Evolutionary conservation across 2,113 vertebrate species (phyloP).

Genomic region (Laterallus jamaicensis): DNA sequence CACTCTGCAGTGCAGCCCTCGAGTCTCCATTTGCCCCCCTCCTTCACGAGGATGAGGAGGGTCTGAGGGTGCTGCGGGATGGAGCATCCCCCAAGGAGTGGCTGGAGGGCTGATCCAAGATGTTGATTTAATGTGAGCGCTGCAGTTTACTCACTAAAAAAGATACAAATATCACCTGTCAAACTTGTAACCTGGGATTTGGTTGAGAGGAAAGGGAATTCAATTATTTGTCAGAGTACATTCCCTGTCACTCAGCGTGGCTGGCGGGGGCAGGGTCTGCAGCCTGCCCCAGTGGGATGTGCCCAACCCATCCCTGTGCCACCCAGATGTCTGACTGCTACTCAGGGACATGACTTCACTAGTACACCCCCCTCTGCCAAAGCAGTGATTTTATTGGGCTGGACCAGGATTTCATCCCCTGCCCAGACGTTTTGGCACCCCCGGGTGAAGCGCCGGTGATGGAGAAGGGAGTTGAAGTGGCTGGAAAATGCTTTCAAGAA

Average conservation of each 20-base stretch:
- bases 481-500: background rate
- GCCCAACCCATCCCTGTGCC: background rate
- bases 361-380: background rate
- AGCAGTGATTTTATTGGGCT: background rate
- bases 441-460: rapidly evolving
- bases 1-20: background rate
- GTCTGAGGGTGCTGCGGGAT: background rate
- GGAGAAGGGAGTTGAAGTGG: background rate
- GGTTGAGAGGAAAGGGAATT: background rate
- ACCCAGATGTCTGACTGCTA: rapidly evolving
- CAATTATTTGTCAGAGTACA: background rate
- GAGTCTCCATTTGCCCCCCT: rapidly evolving
- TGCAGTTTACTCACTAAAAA: background rate
- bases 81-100: rapidly evolving
- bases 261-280: background rate
- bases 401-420: background rate
- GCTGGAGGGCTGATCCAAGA: background rate
- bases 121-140: rapidly evolving
- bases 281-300: background rate
- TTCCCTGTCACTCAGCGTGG: rapidly evolving
- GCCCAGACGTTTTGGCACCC: background rate
- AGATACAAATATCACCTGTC: background rate
- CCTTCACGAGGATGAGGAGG: background rate
- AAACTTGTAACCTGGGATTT: background rate
- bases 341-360: background rate